phyloP scores from a whole-genome alignment of 2,113 vertebrate species.

The Perca flavescens region DNA sequence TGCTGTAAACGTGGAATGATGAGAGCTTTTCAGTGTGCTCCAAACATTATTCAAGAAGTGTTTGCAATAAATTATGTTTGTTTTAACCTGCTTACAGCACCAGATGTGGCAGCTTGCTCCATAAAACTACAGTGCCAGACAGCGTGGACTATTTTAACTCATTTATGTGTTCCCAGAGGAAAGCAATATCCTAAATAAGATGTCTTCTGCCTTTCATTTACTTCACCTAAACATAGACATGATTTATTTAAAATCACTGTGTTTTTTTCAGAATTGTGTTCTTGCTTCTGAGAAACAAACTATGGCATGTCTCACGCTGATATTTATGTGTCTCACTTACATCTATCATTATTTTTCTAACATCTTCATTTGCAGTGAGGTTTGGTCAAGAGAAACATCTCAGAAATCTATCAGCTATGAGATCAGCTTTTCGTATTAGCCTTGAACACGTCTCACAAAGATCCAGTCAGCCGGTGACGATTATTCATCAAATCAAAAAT shows the following conservation, averaged over 20 bases:
- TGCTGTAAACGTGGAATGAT: constrained; percentile 45
- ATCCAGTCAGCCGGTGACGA: too few relatives aligned
- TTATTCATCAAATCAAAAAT: too few relatives aligned
- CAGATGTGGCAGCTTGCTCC: constrained; percentile 55
- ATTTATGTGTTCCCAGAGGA: constrained; percentile 49
- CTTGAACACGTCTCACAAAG: background rate
- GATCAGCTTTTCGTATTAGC: background rate
- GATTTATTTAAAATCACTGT: constrained; percentile 47
- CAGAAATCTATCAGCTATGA: background rate
- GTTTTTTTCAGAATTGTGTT: background rate
- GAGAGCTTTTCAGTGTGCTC: constrained; percentile 3
- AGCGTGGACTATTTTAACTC: constrained; percentile 37
- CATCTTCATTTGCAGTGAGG: constrained; percentile 1
- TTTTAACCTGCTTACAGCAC: constrained; percentile 56
- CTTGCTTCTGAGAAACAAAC: constrained; percentile 11
- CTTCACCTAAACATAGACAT: constrained; percentile 47
- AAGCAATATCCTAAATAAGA: constrained; percentile 45
- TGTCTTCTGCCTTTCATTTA: constrained; percentile 60
- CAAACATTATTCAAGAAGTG: constrained; percentile 49
- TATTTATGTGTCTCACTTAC: constrained; percentile 2
- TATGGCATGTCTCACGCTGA: background rate
- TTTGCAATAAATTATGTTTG: constrained; percentile 63
- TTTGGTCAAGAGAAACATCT: background rate
- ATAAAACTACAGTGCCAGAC: constrained; percentile 51
- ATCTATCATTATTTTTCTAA: constrained; percentile 12